Percentiles rank a stretch among this genome's conserved stretches.
Conservation (phyloP, 2,888 invertebrate species). For the Acrobasis suavella region DNA sequence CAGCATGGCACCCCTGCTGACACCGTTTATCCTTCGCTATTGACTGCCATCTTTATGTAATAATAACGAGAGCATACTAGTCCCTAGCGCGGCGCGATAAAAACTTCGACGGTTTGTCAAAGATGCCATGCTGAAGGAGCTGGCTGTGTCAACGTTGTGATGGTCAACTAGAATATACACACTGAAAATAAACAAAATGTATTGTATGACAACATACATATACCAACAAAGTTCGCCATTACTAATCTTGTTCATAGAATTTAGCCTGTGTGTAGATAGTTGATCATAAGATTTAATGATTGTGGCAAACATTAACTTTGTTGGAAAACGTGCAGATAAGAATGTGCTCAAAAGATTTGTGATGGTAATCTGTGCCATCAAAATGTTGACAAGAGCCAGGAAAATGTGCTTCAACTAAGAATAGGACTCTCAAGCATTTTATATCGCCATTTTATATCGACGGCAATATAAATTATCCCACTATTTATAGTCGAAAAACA, state of each 20-base stretch:
- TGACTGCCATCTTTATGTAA: too few relatives aligned
- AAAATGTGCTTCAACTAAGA: too few relatives aligned
- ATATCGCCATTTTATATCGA: too few relatives aligned
- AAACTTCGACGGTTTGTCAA: too few relatives aligned
- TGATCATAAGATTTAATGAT: not conserved
- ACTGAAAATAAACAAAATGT: constrained; percentile 1
- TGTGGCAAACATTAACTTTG: constrained; percentile 5
- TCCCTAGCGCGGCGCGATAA: too few relatives aligned
- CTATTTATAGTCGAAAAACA: too few relatives aligned
- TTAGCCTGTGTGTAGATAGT: not conserved
- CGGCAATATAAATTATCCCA: too few relatives aligned
- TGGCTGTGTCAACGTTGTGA: constrained; percentile 48
- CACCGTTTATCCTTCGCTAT: too few relatives aligned
- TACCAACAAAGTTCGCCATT: constrained; percentile 7
- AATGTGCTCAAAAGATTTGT: not conserved
- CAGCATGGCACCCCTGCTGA: too few relatives aligned
- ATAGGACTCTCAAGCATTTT: too few relatives aligned
- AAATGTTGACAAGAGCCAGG: constrained; percentile 34
- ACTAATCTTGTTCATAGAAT: constrained; percentile 7
- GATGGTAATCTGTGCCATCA: constrained; percentile 8
- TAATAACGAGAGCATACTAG: too few relatives aligned
- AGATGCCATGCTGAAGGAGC: too few relatives aligned
- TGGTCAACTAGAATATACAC: constrained; percentile 8
- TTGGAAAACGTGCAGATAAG: not conserved
- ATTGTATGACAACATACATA: not conserved